phyloP scores from a whole-genome alignment of 1,140 invertebrate genomes.

The Drosophila albomicans region DNA sequence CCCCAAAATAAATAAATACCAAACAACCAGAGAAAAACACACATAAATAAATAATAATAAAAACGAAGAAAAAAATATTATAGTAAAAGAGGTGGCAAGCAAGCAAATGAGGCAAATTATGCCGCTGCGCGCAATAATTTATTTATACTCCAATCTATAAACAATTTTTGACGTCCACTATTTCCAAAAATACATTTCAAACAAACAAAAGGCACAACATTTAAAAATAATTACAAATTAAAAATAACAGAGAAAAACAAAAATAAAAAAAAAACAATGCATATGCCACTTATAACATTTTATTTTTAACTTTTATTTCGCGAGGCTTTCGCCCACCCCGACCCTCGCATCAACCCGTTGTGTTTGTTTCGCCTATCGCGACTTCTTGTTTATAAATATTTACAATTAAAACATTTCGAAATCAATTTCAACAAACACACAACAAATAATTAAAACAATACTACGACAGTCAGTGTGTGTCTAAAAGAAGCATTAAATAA shows the following conservation, averaged over 20 bases:
- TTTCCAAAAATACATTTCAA: constrained; percentile 76
- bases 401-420: constrained; percentile 36
- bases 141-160: constrained; percentile 81
- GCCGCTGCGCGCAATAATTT: constrained; percentile 66
- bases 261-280: constrained; percentile 47
- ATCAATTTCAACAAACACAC: constrained; percentile 22
- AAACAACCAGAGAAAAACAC: not conserved
- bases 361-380: constrained; percentile 34
- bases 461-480: not conserved
- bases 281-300: constrained; percentile 71
- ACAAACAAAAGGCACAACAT: constrained; percentile 32
- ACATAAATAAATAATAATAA: constrained; percentile 1
- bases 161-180: constrained; percentile 69
- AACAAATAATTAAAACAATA: not conserved
- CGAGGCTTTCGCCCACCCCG: constrained; percentile 28
- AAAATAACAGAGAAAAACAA: not conserved
- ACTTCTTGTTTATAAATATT: constrained; percentile 48
- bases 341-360: constrained; percentile 10
- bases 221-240: constrained; percentile 37
- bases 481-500: constrained; percentile 22
- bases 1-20: constrained; percentile 9
- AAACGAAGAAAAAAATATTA: constrained; percentile 10
- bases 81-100: constrained; percentile 8
- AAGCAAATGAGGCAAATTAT: constrained; percentile 58
- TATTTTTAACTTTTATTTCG: constrained; percentile 80